Evolutionary conservation across 2,113 vertebrate genomes (phyloP).

Genomic region (Callopanchax toddi): DNA sequence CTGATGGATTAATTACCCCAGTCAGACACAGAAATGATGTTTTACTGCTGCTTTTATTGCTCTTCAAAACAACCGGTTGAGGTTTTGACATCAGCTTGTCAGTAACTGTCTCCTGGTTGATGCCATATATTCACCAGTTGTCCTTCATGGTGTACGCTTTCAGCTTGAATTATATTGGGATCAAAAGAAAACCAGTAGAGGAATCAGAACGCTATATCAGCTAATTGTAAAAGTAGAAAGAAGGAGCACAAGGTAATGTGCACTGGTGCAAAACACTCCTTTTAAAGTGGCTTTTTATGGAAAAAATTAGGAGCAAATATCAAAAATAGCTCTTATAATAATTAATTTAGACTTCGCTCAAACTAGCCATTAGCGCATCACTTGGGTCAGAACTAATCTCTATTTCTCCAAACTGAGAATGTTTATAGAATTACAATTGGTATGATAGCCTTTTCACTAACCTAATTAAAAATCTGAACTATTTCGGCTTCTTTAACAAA

Average conservation of each 20-base stretch:
- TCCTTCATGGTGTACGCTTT: conserved; percentile 21
- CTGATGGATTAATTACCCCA: conserved; percentile 12
- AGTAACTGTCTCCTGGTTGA: conserved; percentile 18
- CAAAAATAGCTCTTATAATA: too few species aligned
- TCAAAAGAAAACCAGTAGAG: conserved; percentile 13
- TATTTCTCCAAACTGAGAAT: too few species aligned
- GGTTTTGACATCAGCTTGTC: conserved; percentile 1
- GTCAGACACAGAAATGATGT: background rate
- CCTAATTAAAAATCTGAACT: too few species aligned
- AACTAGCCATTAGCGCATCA: too few species aligned
- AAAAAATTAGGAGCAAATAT: too few species aligned
- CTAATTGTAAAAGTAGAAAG: conserved; percentile 29
- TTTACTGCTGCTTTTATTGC: conserved; percentile 23
- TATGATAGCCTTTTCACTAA: too few species aligned
- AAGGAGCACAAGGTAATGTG: too few species aligned
- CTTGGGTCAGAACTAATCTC: too few species aligned
- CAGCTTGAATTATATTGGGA: conserved; percentile 24
- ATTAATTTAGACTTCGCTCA: too few species aligned
- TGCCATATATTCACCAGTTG: conserved; percentile 19
- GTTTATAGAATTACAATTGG: too few species aligned
- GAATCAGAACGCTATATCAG: conserved; percentile 39
- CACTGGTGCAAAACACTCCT: too few species aligned
- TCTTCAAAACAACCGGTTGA: conserved; percentile 23
- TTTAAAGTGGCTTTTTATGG: too few species aligned
- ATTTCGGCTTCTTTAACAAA: background rate